A percentile compares a stretch with the other conserved stretches of the same genome.
phyloP scores from a whole-genome alignment of 30 jellyfish, hydroid and myxozoan species.

The Phacellophora camtschatica region DNA sequence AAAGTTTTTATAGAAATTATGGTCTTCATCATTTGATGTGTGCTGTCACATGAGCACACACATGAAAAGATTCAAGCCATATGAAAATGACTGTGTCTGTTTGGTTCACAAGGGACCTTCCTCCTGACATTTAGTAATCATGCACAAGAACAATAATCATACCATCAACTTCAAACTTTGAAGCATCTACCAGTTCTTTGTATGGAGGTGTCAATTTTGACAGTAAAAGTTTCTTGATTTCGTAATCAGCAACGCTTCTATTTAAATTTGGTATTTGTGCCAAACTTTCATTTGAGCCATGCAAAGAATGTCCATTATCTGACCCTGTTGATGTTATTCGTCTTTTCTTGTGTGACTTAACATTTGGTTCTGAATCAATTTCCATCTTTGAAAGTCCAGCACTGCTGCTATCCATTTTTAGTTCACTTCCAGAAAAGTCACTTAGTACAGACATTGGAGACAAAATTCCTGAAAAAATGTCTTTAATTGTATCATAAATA shows the following conservation, averaged over 20 bases:
- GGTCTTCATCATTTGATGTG: too few species aligned
- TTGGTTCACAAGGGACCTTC: too few species aligned
- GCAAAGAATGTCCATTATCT: neutral
- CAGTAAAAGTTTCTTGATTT: neutral
- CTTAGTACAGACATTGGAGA: neutral
- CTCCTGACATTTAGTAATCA: too few species aligned
- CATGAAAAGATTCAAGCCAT: too few species aligned
- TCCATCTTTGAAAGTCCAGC: neutral
- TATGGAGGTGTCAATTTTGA: conserved; percentile 37
- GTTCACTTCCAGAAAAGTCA: neutral
- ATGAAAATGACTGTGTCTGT: too few species aligned
- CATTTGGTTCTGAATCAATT: neutral
- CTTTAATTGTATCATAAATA: too few species aligned
- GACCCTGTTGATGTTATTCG: conserved; percentile 9
- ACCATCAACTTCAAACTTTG: conserved; percentile 49
- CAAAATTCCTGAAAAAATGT: conserved; percentile 8
- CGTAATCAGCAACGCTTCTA: neutral
- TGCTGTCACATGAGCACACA: too few species aligned
- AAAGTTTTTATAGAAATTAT: too few species aligned
- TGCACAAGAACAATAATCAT: neutral
- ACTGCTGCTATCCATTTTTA: neutral
- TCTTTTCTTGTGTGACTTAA: conserved; percentile 8
- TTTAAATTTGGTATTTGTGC: neutral
- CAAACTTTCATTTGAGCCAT: neutral
- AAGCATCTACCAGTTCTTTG: conserved; percentile 28